A percentile compares a stretch with the other conserved stretches of the same genome.
phyloP scores from a whole-genome alignment of 2,113 vertebrate species.

The Siniperca knerii region DNA sequence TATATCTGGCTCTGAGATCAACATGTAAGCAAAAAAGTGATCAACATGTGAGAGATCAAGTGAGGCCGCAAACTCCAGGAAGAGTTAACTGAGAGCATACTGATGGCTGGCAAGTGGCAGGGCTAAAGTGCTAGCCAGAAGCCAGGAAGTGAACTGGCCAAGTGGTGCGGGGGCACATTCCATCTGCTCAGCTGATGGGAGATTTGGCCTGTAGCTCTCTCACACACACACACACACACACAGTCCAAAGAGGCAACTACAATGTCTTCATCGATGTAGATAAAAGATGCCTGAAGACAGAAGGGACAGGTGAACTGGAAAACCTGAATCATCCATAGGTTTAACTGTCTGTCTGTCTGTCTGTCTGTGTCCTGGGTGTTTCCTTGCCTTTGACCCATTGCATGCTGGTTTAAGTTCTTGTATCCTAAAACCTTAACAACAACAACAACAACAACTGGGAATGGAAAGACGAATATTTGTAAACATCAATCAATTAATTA shows the following conservation, averaged over 20 bases:
- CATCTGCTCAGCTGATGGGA: slow-evolving; percentile 39
- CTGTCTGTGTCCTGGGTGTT: too few relatives aligned
- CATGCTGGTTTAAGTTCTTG: too few relatives aligned
- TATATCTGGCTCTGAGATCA: neutral
- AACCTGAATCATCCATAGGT: too few relatives aligned
- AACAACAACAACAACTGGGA: too few relatives aligned
- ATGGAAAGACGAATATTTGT: too few relatives aligned
- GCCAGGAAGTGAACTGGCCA: slow-evolving; percentile 36
- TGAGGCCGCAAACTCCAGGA: neutral
- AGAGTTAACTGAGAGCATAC: neutral
- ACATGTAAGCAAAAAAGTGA: neutral
- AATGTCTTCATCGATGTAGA: neutral
- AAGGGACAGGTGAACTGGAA: neutral
- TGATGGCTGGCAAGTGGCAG: slow-evolving; percentile 7
- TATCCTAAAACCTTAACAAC: too few relatives aligned
- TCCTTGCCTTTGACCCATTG: too few relatives aligned
- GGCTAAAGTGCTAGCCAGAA: neutral
- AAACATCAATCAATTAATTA: too few relatives aligned
- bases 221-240: neutral
- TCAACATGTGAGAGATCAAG: neutral
- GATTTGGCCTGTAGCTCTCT: neutral
- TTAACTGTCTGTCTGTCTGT: too few relatives aligned
- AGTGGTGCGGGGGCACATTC: slow-evolving; percentile 21
- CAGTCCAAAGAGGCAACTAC: neutral
- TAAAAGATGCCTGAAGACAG: neutral